Evolutionary conservation across 2,888 invertebrate species (phyloP), one percentile per base, ranked within the genome.

Genomic region (Ochropleura plecta): DNA sequence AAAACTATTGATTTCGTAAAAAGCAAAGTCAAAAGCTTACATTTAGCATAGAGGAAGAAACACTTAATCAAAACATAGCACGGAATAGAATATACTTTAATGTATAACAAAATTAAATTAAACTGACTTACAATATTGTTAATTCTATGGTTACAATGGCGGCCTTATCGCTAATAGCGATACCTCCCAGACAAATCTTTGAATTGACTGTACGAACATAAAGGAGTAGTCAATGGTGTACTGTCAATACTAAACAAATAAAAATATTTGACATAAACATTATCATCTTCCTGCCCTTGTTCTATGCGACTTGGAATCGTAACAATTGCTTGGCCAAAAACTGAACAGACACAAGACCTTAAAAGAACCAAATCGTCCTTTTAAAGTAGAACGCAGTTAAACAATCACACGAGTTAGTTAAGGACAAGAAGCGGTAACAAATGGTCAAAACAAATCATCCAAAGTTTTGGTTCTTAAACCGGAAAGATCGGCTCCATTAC

Each of bases 371-470:
- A 6, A 18, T 49, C 49, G 18, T 62, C 66, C 55, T 76, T 72
- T 70, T 51, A 73, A 70, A 64, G 16, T 85, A 69, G 42, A 49
- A 57, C 44, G 4, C 70, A 57, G 10, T 60, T 40, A 72, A 71
- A 63, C 9, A 44, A 77, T 46, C 59, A 68, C 49, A 68, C 59
- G 77, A 78, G 79, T 60, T 68, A 74, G 69, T 67, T 76, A 80
- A 85, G 83, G 76, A 87, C 89, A 90, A 90, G 90, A 88, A 91
- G 90, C 89, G 90, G 86, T 93, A 93, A 93, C 90, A 89, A 93
- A 90, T 91, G 86, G 81, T 93, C 93, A 91, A 92, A 93, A 93
- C 93, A 93, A 91, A 92, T 92, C 92, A 91, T 88, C 88, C 48
- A 70, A 87, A 84, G 83, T 86, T 89, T 90, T 82, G 83, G 83